phyloP scores from a whole-genome alignment of 2,888 invertebrate genomes.

The Keiferia lycopersicella region DNA sequence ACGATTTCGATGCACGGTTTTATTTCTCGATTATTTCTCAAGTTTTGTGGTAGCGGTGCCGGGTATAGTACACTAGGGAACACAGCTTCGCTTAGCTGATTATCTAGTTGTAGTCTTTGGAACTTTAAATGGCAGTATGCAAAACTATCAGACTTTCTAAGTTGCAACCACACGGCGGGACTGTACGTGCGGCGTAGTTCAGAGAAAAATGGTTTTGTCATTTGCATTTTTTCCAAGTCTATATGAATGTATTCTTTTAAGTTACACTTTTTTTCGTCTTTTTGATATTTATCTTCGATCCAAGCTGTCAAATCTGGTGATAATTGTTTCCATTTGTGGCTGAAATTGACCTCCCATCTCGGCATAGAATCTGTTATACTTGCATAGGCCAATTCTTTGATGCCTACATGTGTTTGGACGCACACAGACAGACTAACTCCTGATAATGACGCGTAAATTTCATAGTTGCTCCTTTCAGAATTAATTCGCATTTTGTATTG shows the following conservation, averaged over 20 bases:
- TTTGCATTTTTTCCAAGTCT: slow-evolving; percentile 91
- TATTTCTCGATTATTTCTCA: slow-evolving; percentile 45
- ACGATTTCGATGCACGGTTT: slow-evolving; percentile 84
- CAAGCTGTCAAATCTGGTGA: slow-evolving; percentile 89
- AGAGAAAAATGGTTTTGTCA: slow-evolving; percentile 93
- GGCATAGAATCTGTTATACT: slow-evolving; percentile 86
- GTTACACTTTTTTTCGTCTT: slow-evolving; percentile 86
- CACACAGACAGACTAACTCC: slow-evolving; percentile 85
- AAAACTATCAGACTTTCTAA: slow-evolving; percentile 85
- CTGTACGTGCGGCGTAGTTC: slow-evolving; percentile 87
- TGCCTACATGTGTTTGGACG: slow-evolving; percentile 59
- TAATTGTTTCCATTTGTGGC: slow-evolving; percentile 89
- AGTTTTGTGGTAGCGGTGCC: slow-evolving; percentile 77
- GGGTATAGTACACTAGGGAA: slow-evolving; percentile 86
- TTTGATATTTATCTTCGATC: slow-evolving; percentile 90
- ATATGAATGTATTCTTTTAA: slow-evolving; percentile 90
- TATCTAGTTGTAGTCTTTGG: slow-evolving; percentile 87
- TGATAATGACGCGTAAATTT: slow-evolving; percentile 85
- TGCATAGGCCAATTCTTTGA: slow-evolving; percentile 85
- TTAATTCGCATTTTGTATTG: slow-evolving; percentile 82
- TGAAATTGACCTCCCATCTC: slow-evolving; percentile 91
- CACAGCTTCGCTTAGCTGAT: slow-evolving; percentile 86
- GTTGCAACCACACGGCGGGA: slow-evolving; percentile 88
- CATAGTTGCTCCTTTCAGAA: slow-evolving; percentile 85
- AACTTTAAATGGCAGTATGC: slow-evolving; percentile 85